A percentile compares a stretch with the other conserved stretches of the same genome.
Evolutionary conservation across 2,888 invertebrate genomes (phyloP).

Genomic region (Diachrysia chrysitis): DNA sequence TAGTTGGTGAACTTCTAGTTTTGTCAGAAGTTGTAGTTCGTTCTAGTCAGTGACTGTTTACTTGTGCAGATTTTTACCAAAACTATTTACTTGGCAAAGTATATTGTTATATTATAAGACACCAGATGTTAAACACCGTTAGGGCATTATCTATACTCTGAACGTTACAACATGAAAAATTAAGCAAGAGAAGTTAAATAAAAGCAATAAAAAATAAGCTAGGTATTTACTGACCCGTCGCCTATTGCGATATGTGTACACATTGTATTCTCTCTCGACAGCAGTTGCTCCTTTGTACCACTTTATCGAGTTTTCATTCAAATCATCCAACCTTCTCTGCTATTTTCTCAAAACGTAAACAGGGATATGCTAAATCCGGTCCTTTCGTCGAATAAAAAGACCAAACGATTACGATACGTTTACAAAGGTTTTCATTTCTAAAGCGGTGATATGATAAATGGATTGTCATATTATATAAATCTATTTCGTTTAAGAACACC

Average conservation of each 20-base stretch:
- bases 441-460: constrained; percentile 59
- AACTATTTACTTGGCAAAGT: background rate
- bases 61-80: background rate
- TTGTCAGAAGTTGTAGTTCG: background rate
- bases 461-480: constrained; percentile 50
- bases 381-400: constrained; percentile 20
- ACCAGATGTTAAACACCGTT: no score
- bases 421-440: constrained; percentile 54
- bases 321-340: constrained; percentile 35
- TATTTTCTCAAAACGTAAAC: constrained; percentile 33
- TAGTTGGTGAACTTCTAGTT: constrained; percentile 10
- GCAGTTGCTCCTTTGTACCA: constrained; percentile 41
- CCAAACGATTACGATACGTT: constrained; percentile 30
- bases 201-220: constrained; percentile 23
- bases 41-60: background rate
- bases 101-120: background rate
- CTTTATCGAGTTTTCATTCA: constrained; percentile 42
- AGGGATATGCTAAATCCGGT: constrained; percentile 24
- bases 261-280: constrained; percentile 29
- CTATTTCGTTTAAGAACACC: constrained; percentile 63
- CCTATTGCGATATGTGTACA: constrained; percentile 23
- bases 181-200: constrained; percentile 21
- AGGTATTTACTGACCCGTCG: constrained; percentile 26
- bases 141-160: background rate
- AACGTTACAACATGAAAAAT: constrained; percentile 19